These are phyloP conservation scores for Siniperca knerii DNA, from an alignment of 2,113 vertebrate genomes.

Conservation along the genomic window DNA sequence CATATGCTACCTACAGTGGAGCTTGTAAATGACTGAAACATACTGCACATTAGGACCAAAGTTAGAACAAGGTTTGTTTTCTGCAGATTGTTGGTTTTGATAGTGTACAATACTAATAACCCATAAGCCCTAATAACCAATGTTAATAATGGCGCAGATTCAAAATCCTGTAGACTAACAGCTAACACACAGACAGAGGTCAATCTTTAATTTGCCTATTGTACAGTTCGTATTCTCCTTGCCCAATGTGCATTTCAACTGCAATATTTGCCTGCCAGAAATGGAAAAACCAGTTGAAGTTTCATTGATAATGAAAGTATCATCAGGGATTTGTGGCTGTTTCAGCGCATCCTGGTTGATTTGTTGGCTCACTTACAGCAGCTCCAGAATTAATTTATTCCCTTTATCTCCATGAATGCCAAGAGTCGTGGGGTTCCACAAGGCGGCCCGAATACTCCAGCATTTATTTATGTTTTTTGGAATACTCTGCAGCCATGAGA, in stretches of 20 bases:
- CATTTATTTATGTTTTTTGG: conserved; percentile 71
- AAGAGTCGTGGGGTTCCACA: conserved; percentile 63
- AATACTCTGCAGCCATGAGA: conserved; percentile 40
- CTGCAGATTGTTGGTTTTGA: background rate
- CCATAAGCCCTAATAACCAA: background rate
- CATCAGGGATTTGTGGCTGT: conserved; percentile 50
- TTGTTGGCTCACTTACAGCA: conserved; percentile 59
- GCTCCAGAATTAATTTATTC: conserved; percentile 65
- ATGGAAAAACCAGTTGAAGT: conserved; percentile 59
- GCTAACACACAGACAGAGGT: conserved; percentile 21
- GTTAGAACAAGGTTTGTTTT: background rate
- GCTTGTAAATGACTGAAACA: background rate
- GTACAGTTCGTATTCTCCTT: conserved; percentile 24
- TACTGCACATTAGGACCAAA: background rate
- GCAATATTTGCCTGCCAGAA: conserved; percentile 45
- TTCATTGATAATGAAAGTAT: conserved; percentile 69
- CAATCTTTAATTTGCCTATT: conserved; percentile 27
- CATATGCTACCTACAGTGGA: background rate
- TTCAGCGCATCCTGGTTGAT: conserved; percentile 58
- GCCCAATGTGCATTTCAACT: conserved; percentile 24
- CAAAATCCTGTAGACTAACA: conserved; percentile 7
- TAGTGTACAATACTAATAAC: conserved; percentile 11
- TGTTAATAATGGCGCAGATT: background rate
- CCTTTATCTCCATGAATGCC: conserved; percentile 59
- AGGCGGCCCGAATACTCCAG: conserved; percentile 22